A percentile compares a stretch with the other conserved stretches of the same genome.
phyloP scores from a whole-genome alignment of 2,888 invertebrate genomes.

The Nephrotoma guestfalica region DNA sequence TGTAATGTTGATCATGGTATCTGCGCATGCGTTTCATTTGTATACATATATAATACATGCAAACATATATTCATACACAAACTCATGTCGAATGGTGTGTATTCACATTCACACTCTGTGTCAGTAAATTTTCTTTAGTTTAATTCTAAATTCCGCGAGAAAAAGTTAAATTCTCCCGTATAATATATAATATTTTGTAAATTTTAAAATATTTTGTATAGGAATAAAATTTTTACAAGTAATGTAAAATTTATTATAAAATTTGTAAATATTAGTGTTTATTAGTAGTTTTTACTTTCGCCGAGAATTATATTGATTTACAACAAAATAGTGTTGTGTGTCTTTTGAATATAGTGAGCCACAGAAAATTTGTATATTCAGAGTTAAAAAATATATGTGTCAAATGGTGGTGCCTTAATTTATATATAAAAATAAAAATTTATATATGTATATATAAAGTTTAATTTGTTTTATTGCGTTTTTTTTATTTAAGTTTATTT shows the following conservation, averaged over 20 bases:
- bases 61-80: neutral
- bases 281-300: neutral
- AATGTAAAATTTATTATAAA: neutral
- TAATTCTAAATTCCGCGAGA: neutral
- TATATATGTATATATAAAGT: neutral
- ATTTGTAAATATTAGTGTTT: neutral
- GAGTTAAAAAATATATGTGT: neutral
- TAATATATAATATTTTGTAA: neutral
- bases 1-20: neutral
- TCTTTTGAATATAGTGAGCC: neutral
- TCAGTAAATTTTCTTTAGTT: neutral
- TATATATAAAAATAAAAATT: neutral
- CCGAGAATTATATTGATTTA: neutral
- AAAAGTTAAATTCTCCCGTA: neutral
- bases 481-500: neutral
- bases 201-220: neutral
- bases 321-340: neutral
- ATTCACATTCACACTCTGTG: neutral
- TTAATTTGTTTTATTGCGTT: neutral
- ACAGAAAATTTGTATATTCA: neutral
- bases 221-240: neutral
- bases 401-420: neutral
- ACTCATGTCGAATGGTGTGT: neutral
- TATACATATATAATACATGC: neutral
- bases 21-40: neutral